phyloP scores from a whole-genome alignment of 1,140 invertebrate species.

The Phortica variegata region DNA sequence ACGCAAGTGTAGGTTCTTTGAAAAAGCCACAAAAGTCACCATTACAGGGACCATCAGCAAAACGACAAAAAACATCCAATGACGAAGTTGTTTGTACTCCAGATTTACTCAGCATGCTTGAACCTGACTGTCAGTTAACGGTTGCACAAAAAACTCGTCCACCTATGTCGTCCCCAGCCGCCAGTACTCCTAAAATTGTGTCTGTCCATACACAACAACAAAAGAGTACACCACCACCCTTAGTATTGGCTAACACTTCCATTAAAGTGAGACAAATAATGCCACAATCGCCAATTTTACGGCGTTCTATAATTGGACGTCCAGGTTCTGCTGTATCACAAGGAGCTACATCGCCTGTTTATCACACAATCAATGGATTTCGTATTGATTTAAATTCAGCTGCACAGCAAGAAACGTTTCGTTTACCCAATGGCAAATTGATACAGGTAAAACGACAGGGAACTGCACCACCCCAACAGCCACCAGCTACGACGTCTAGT shows the following conservation, averaged over 20 bases:
- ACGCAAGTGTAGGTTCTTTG: constrained; percentile 11
- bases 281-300: constrained; percentile 1
- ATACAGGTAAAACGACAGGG: constrained; percentile 53
- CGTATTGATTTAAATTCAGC: constrained; percentile 55
- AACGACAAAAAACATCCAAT: constrained; percentile 40
- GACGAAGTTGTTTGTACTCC: constrained; percentile 56
- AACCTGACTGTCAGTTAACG: constrained; percentile 49
- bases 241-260: constrained; percentile 41
- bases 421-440: constrained; percentile 50
- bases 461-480: constrained; percentile 4
- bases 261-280: constrained; percentile 33
- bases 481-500: constrained; percentile 12
- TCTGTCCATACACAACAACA: constrained; percentile 35
- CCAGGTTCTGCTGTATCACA: constrained; percentile 21
- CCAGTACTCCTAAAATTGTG: constrained; percentile 38
- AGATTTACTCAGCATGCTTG: constrained; percentile 51
- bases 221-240: constrained; percentile 37
- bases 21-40: constrained; percentile 24
- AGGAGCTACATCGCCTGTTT: constrained; percentile 37
- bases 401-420: constrained; percentile 50
- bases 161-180: constrained; percentile 3
- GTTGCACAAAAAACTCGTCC: constrained; percentile 23
- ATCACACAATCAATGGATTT: constrained; percentile 53
- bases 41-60: constrained; percentile 15
- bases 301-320: constrained; percentile 31